These are phyloP conservation scores for Liopterus haemorrhoidalis DNA, from an alignment of 2,888 invertebrate species.

Conservation along the genomic window DNA sequence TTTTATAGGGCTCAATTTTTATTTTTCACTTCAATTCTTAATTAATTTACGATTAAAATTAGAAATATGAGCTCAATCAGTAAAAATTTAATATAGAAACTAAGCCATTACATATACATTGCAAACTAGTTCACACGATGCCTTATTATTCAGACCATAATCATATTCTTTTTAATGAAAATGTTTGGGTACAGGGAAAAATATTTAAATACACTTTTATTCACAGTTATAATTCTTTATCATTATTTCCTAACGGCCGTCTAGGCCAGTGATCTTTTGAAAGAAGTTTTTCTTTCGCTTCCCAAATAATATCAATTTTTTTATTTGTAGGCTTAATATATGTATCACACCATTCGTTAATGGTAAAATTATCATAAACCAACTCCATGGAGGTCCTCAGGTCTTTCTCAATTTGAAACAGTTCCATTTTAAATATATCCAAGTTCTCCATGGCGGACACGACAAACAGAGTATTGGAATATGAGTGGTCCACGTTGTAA, in stretches of 20 bases:
- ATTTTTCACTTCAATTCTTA: too few relatives aligned
- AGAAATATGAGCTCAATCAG: too few relatives aligned
- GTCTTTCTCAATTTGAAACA: conserved; percentile 48
- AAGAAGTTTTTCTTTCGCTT: conserved; percentile 47
- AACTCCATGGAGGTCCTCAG: conserved; percentile 51
- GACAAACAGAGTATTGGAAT: conserved; percentile 58
- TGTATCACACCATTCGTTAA: conserved; percentile 60
- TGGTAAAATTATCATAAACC: conserved; percentile 53
- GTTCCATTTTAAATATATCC: conserved; percentile 48
- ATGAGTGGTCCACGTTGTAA: conserved; percentile 60
- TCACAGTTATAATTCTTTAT: too few relatives aligned
- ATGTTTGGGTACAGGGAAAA: too few relatives aligned
- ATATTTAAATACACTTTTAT: too few relatives aligned
- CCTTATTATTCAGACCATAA: too few relatives aligned
- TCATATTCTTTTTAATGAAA: too few relatives aligned
- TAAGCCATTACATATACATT: too few relatives aligned
- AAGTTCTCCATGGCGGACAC: conserved; percentile 51
- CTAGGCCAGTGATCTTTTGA: conserved; percentile 50
- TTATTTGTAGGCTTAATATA: conserved; percentile 47
- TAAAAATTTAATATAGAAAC: too few relatives aligned
- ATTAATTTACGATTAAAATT: too few relatives aligned
- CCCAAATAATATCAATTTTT: conserved; percentile 48
- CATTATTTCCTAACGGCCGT: conserved; percentile 48
- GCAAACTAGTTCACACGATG: too few relatives aligned
- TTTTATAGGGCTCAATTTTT: too few relatives aligned